Conservation (phyloP, 1,140 invertebrate genomes). For the Drosophila bocqueti region DNA sequence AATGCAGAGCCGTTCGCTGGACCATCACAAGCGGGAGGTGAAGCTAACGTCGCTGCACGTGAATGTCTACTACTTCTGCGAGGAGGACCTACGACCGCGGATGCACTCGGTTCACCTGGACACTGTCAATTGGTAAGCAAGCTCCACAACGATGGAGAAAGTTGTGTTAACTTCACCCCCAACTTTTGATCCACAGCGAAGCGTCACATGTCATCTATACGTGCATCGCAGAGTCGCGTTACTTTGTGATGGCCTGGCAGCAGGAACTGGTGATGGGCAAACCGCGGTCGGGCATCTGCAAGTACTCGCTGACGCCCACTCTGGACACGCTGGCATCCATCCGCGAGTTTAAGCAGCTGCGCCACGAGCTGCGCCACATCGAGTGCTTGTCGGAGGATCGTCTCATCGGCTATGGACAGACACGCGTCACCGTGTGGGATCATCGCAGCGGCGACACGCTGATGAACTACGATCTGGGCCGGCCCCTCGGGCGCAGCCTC, state of each 20-base stretch:
- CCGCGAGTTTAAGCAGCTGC: constrained; percentile 76
- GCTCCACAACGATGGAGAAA: neutral
- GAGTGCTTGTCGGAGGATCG: constrained; percentile 78
- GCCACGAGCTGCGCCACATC: constrained; percentile 68
- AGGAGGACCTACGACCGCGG: constrained; percentile 69
- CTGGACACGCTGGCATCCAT: constrained; percentile 80
- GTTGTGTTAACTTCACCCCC: too few relatives aligned
- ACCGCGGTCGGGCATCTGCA: constrained; percentile 74
- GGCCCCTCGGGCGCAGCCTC: constrained; percentile 61
- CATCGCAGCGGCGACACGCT: constrained; percentile 80
- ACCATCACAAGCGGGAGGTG: constrained; percentile 67
- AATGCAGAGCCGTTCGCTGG: constrained; percentile 65
- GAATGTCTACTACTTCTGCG: constrained; percentile 80
- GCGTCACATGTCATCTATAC: constrained; percentile 67
- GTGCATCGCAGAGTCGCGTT: constrained; percentile 70
- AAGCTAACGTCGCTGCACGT: constrained; percentile 73
- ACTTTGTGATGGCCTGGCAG: constrained; percentile 81
- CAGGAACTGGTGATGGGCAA: constrained; percentile 71
- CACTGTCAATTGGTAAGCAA: constrained; percentile 65
- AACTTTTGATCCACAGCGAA: constrained; percentile 39
- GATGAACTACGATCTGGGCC: constrained; percentile 79
- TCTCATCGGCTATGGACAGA: constrained; percentile 71
- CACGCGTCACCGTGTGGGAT: constrained; percentile 79
- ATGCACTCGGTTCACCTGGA: constrained; percentile 79
- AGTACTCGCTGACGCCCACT: constrained; percentile 79